phyloP scores from a whole-genome alignment of 2,888 invertebrate species.

The Lysandra coridon region DNA sequence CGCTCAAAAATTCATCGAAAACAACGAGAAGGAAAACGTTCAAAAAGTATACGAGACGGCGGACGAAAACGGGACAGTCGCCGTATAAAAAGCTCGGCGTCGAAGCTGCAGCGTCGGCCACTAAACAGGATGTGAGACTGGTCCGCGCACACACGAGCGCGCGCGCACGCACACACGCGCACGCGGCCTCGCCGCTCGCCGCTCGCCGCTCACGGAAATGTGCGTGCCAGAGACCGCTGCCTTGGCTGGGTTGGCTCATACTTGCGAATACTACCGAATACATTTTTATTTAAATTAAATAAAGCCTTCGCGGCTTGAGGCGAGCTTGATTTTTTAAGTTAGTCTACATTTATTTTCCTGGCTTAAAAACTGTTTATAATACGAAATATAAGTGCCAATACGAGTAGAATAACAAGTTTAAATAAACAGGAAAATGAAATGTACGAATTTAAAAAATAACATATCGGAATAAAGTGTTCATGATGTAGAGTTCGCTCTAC shows the following conservation, averaged over 20 bases:
- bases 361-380: background rate
- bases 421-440: background rate
- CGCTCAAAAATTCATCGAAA: slow-evolving; percentile 32
- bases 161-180: slow-evolving; percentile 56
- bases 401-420: background rate
- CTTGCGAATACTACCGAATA: slow-evolving; percentile 47
- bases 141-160: slow-evolving; percentile 65
- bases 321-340: background rate
- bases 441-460: background rate
- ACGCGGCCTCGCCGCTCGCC: slow-evolving; percentile 69
- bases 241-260: slow-evolving; percentile 46
- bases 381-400: background rate
- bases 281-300: slow-evolving; percentile 39
- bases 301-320: slow-evolving; percentile 27
- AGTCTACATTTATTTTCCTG: background rate
- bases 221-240: slow-evolving; percentile 60
- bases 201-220: slow-evolving; percentile 74
- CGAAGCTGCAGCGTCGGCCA: slow-evolving; percentile 70
- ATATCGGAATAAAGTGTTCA: background rate
- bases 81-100: slow-evolving; percentile 77
- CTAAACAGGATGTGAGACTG: slow-evolving; percentile 81
- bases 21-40: slow-evolving; percentile 37
- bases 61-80: slow-evolving; percentile 52
- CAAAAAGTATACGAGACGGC: slow-evolving; percentile 32
- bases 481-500: background rate